Conservation (phyloP, 2,113 vertebrate genomes). For the Gallinago jamesoni region DNA sequence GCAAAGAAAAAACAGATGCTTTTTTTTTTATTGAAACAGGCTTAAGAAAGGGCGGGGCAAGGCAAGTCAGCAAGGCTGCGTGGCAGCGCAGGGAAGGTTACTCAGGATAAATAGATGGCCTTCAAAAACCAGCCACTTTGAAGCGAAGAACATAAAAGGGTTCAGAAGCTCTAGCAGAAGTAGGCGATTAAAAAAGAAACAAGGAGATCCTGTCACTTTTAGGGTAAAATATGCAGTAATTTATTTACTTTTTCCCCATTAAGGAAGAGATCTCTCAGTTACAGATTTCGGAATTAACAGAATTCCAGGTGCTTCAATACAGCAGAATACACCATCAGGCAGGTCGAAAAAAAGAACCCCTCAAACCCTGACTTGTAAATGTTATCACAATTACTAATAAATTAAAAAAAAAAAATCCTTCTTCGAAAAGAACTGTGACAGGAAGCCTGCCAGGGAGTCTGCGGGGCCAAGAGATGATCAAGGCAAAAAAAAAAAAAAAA, state of each 20-base stretch:
- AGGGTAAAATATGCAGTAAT: not conserved
- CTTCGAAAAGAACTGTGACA: not conserved
- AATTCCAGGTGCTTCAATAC: not conserved
- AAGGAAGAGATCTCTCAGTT: not conserved
- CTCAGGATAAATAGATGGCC: not conserved
- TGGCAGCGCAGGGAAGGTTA: not conserved
- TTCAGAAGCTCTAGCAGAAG: not conserved
- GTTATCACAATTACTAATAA: not conserved
- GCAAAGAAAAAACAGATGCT: not conserved
- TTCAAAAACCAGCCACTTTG: not conserved
- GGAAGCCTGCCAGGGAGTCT: not conserved
- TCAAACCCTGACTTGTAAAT: not conserved
- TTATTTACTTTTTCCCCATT: not conserved
- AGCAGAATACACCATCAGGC: not conserved
- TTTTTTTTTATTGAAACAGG: not conserved
- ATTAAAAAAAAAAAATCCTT: not conserved
- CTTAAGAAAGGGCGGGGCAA: not conserved
- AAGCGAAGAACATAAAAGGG: not conserved
- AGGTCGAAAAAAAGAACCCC: not conserved
- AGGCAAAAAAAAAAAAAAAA: not conserved
- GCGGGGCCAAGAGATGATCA: not conserved
- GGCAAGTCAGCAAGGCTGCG: fast-evolving
- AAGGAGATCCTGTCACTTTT: not conserved
- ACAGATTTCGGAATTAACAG: not conserved
- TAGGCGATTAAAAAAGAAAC: not conserved